phyloP scores from a whole-genome alignment of 2,888 invertebrate species.

The Drosophila borborema region DNA sequence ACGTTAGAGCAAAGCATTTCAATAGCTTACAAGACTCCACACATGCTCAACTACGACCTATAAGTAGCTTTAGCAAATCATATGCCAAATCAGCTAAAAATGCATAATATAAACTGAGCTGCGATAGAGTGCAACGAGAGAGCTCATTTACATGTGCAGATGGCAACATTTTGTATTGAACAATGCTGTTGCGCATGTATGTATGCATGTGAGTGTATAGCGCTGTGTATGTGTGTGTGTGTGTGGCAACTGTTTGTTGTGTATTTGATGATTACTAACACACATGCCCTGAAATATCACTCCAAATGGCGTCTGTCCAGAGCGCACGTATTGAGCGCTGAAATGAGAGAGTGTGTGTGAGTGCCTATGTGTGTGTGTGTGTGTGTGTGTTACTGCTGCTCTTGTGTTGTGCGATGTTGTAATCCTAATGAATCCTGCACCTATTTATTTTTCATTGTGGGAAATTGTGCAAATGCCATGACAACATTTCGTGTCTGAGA shows the following conservation, averaged over 20 bases:
- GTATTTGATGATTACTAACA: conserved; percentile 42
- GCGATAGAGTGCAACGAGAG: conserved; percentile 25
- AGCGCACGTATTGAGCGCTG: conserved; percentile 17
- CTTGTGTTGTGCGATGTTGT: conserved; percentile 56
- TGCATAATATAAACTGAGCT: conserved; percentile 20
- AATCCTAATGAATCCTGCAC: conserved; percentile 80
- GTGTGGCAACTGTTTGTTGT: conserved; percentile 43
- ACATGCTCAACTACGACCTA: not conserved
- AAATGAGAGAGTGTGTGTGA: not conserved
- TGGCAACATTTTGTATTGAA: conserved; percentile 17
- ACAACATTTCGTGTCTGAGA: conserved; percentile 64
- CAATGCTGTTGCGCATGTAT: conserved; percentile 17
- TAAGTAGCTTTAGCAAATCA: not conserved
- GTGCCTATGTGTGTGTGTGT: not conserved
- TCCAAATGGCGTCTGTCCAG: conserved; percentile 49
- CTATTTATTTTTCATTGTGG: conserved; percentile 81
- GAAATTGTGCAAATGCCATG: conserved; percentile 79
- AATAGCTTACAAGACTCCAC: no score
- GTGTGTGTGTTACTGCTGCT: conserved; percentile 17
- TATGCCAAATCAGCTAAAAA: conserved; percentile 10
- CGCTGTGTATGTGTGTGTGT: conserved; percentile 1
- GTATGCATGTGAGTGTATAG: not conserved
- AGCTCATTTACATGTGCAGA: conserved; percentile 44
- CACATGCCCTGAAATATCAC: conserved; percentile 38
- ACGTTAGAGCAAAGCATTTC: not conserved